These are phyloP conservation scores for Psittacula echo DNA, from an alignment of 2,797 vertebrate species.

Conservation along the genomic window DNA sequence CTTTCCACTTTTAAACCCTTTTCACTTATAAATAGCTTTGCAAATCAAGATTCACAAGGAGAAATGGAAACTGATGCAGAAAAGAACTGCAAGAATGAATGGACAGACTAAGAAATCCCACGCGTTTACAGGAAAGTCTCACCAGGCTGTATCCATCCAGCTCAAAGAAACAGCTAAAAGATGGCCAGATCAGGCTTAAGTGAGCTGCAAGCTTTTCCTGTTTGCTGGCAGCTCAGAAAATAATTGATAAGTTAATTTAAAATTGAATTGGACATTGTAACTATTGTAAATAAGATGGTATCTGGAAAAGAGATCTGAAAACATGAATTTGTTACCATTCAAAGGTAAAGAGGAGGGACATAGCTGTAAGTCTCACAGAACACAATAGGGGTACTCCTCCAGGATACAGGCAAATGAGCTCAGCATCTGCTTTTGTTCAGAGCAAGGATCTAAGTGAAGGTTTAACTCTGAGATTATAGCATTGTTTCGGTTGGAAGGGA, in stretches of 20 bases:
- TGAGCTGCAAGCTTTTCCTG: not conserved
- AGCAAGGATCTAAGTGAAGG: not conserved
- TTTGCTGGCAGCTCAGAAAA: not conserved
- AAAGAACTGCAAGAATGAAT: not conserved
- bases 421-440: not conserved
- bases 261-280: not conserved
- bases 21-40: constrained; percentile 29
- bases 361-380: not conserved
- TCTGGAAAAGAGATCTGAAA: not conserved
- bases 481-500: not conserved
- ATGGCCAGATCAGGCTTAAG: not conserved
- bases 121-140: not conserved
- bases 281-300: not conserved
- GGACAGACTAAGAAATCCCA: not conserved
- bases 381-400: not conserved
- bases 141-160: not conserved
- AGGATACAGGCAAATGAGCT: not conserved
- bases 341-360: not conserved
- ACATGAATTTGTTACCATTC: not conserved
- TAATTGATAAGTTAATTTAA: not conserved
- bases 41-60: constrained; percentile 1
- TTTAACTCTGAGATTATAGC: not conserved
- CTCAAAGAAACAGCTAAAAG: not conserved
- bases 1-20: constrained; percentile 29
- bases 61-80: not conserved